These are phyloP conservation scores for Mastacembelus armatus DNA, from an alignment of 2,797 vertebrate genomes.

Conservation along the genomic window DNA sequence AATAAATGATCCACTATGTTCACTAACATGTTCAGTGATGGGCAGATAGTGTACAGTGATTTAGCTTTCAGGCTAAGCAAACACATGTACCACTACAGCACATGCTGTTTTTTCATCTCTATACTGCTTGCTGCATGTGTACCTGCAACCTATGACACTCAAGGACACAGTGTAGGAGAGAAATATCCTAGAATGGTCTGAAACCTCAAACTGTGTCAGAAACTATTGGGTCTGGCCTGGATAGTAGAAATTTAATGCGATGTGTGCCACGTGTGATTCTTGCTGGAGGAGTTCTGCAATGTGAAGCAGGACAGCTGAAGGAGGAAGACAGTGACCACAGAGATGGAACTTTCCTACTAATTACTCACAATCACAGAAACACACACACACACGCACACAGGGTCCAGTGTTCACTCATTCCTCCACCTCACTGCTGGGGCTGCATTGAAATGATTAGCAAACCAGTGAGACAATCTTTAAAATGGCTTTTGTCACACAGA, in stretches of 20 bases:
- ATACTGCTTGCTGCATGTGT: too few species aligned
- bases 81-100: too few species aligned
- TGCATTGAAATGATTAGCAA: constrained; percentile 43
- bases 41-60: too few species aligned
- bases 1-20: too few species aligned
- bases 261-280: not conserved
- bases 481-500: constrained; percentile 44
- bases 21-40: too few species aligned
- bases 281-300: not conserved
- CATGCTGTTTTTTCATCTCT: too few species aligned
- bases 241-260: not conserved
- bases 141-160: too few species aligned
- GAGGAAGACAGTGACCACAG: constrained; percentile 56
- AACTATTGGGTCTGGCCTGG: not conserved
- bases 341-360: constrained; percentile 32
- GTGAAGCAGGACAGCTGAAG: constrained; percentile 45
- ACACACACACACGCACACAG: constrained; percentile 10
- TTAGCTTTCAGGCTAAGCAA: too few species aligned
- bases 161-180: too few species aligned
- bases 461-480: constrained; percentile 39
- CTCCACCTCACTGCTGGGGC: constrained; percentile 14
- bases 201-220: not conserved
- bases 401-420: constrained; percentile 22
- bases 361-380: constrained; percentile 1
- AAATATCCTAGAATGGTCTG: too few species aligned